Conservation (phyloP, 2,113 vertebrate species). For the Rousettus leschenaultii region DNA sequence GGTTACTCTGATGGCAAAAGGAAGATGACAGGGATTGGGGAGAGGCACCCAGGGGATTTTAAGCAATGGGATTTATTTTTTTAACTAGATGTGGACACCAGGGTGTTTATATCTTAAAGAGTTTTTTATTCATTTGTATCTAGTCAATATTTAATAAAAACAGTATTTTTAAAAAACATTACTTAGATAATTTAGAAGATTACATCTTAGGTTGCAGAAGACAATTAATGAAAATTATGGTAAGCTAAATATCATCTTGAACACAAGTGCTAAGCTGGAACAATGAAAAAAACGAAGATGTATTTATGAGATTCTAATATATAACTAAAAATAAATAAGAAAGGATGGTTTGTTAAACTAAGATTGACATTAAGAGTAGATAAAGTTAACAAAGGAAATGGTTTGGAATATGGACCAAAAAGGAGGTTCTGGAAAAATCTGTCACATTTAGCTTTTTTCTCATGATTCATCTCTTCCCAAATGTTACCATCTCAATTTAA, state of each 20-base stretch:
- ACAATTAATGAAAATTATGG: not conserved
- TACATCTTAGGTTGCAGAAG: not conserved
- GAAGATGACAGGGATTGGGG: not conserved
- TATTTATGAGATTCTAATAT: not conserved
- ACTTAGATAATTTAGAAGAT: conserved; percentile 6
- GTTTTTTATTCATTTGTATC: not conserved
- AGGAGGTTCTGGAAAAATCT: not conserved
- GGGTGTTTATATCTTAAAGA: not conserved
- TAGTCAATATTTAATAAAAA: conserved; percentile 29
- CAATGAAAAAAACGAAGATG: not conserved
- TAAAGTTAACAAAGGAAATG: not conserved
- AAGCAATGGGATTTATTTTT: not conserved
- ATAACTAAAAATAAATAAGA: not conserved
- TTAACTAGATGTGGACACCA: not conserved
- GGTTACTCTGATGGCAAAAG: not conserved
- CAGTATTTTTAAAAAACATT: not conserved
- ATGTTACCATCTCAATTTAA: not conserved
- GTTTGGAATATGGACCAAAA: not conserved
- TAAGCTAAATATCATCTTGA: not conserved
- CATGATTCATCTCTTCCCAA: not conserved
- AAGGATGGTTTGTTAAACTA: not conserved
- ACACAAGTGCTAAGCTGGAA: not conserved
- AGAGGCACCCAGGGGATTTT: not conserved
- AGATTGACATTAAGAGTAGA: not conserved
- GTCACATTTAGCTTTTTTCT: not conserved